These are phyloP conservation scores for Lepilemur septentrionalis DNA, from an alignment of 2,797 vertebrate genomes.

Conservation along the genomic window DNA sequence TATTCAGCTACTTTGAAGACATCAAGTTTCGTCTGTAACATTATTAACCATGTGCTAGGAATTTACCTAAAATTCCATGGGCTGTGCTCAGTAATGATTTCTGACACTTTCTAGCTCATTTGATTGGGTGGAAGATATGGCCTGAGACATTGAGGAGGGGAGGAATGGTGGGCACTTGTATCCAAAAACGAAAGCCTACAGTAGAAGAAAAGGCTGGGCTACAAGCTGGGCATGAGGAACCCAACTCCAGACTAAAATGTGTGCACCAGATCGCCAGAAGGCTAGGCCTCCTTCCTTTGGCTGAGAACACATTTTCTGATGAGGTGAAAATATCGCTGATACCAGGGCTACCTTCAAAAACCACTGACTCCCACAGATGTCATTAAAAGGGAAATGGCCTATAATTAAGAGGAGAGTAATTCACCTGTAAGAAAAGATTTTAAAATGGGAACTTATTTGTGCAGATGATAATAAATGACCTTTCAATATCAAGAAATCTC, in stretches of 20 bases:
- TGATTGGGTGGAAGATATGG: neutral
- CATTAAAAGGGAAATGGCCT: constrained; percentile 48
- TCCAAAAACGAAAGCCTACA: neutral
- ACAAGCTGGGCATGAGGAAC: neutral
- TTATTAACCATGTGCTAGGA: neutral
- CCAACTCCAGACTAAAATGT: neutral
- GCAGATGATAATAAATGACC: constrained; percentile 58
- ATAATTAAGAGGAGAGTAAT: constrained; percentile 63
- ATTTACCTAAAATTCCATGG: neutral
- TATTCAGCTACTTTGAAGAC: neutral
- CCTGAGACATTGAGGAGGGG: neutral
- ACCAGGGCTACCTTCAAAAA: constrained; percentile 53
- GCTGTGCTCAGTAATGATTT: neutral
- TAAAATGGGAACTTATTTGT: constrained; percentile 61
- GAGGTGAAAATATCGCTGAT: constrained; percentile 54
- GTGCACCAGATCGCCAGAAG: neutral
- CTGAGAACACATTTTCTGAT: constrained; percentile 39
- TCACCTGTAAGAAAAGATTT: constrained; percentile 34
- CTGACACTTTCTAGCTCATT: neutral
- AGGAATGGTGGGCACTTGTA: neutral
- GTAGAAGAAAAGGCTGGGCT: neutral
- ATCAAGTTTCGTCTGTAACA: neutral
- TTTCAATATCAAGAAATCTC: constrained; percentile 70
- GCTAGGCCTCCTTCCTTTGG: neutral
- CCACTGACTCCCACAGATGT: constrained; percentile 49